Evolutionary conservation across 2,888 invertebrate species (phyloP).

Genomic region (Serrognathus titanus): DNA sequence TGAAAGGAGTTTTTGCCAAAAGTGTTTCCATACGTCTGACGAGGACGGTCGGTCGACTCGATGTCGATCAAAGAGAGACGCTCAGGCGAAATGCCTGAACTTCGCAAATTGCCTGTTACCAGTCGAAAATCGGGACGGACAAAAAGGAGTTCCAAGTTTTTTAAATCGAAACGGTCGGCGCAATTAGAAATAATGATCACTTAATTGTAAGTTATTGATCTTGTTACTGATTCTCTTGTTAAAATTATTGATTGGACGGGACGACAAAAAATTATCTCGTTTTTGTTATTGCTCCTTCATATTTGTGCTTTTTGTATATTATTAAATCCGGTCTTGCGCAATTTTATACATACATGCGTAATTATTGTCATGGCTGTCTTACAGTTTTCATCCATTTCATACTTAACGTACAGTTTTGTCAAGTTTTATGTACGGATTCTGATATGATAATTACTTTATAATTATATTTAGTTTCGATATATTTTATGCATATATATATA

Average conservation of each 20-base stretch:
- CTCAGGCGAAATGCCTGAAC: slow-evolving; percentile 28
- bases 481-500: too few species aligned
- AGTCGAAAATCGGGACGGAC: slow-evolving; percentile 43
- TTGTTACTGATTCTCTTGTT: slow-evolving; percentile 18
- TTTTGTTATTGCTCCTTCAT: not conserved
- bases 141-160: slow-evolving; percentile 37
- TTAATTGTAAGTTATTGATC: slow-evolving; percentile 50
- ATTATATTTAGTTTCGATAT: too few species aligned
- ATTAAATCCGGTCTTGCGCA: too few species aligned
- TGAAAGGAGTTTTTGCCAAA: not conserved
- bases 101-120: slow-evolving; percentile 49
- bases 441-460: too few species aligned
- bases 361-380: too few species aligned
- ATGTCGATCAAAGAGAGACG: not conserved
- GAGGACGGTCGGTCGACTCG: not conserved
- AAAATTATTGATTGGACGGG: slow-evolving; percentile 20
- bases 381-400: too few species aligned
- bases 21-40: not conserved
- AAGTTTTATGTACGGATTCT: too few species aligned
- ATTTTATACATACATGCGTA: too few species aligned
- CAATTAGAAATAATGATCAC: slow-evolving; percentile 49
- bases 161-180: slow-evolving; percentile 42
- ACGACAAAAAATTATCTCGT: not conserved
- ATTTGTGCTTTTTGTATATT: too few species aligned
- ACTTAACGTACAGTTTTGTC: too few species aligned